These are phyloP conservation scores for Myzus persicae DNA, from an alignment of 1,140 invertebrate species.

Conservation along the genomic window DNA sequence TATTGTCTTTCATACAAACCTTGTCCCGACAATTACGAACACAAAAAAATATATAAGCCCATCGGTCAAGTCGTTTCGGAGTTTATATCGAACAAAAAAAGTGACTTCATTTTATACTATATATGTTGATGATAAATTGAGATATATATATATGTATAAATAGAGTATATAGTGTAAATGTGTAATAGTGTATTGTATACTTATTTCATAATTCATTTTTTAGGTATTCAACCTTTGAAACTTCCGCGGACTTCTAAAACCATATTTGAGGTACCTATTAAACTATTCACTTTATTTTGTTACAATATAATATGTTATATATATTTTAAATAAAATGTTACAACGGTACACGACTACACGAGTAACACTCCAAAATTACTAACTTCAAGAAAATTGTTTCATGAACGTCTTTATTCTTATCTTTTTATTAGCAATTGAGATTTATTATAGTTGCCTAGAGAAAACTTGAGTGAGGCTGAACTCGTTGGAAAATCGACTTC, in stretches of 20 bases:
- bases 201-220: not conserved
- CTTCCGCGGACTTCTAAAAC: not conserved
- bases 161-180: too few relatives aligned
- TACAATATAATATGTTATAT: not conserved
- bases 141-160: too few relatives aligned
- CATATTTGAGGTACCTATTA: not conserved
- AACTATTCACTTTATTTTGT: not conserved
- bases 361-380: not conserved
- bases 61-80: too few relatives aligned
- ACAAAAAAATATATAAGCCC: too few relatives aligned
- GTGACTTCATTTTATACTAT: too few relatives aligned
- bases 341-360: not conserved
- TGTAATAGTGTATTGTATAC: not conserved
- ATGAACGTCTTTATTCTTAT: not conserved
- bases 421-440: not conserved
- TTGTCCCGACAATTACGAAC: too few relatives aligned
- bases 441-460: not conserved
- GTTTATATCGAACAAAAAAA: too few relatives aligned
- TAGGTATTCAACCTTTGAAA: not conserved
- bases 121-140: too few relatives aligned
- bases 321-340: not conserved
- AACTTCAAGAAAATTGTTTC: not conserved
- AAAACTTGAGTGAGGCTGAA: not conserved
- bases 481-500: not conserved
- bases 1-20: too few relatives aligned